These are phyloP conservation scores for Austrofundulus limnaeus DNA, from an alignment of 2,113 vertebrate species.

Conservation along the genomic window DNA sequence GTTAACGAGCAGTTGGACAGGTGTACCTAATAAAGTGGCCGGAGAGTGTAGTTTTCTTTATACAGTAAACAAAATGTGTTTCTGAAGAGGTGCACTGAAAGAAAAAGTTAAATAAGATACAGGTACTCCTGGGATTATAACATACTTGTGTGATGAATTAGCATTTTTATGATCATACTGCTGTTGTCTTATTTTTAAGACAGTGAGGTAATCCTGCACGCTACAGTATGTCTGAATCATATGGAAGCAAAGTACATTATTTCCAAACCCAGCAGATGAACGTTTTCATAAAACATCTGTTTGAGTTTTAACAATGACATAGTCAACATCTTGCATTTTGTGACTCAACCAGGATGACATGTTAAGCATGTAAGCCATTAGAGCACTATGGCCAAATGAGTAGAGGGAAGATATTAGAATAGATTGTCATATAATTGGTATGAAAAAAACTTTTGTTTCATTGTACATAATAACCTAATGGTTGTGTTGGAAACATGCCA, in stretches of 20 bases:
- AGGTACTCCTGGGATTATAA: background rate
- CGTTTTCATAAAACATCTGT: background rate
- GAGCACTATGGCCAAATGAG: background rate
- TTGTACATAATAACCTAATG: background rate
- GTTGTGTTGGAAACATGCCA: background rate
- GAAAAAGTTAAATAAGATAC: slow-evolving; percentile 15
- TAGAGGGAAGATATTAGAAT: background rate
- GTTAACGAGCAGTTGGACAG: too few species aligned
- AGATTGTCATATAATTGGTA: background rate
- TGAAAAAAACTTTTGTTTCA: background rate
- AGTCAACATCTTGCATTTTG: background rate
- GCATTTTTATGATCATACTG: slow-evolving; percentile 26
- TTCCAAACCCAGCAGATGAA: background rate
- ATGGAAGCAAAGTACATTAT: background rate
- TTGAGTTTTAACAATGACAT: background rate
- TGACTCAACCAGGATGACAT: background rate
- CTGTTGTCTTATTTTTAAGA: background rate
- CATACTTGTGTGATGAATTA: slow-evolving; percentile 11
- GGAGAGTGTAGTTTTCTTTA: background rate
- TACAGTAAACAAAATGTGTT: slow-evolving; percentile 23
- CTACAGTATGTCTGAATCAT: background rate
- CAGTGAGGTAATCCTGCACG: background rate
- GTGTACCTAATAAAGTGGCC: too few species aligned
- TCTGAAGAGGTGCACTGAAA: slow-evolving; percentile 11
- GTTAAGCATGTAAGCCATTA: background rate